Evolutionary conservation across 2,888 invertebrate species (phyloP), one percentile per base, ranked within the genome.

Genomic region (Gortyna flavago): DNA sequence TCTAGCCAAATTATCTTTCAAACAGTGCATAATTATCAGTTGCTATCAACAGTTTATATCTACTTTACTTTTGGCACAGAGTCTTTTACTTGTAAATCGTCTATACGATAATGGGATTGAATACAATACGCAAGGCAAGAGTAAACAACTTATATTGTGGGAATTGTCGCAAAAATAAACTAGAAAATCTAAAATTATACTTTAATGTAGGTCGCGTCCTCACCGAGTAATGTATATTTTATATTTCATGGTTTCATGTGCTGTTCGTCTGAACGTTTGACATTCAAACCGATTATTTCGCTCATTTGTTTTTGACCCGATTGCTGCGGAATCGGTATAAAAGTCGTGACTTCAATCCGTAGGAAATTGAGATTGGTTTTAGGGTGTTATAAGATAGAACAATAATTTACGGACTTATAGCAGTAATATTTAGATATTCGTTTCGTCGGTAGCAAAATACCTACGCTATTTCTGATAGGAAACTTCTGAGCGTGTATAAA

Each of bases 121-220:
- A n/a, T 66, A 66, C 13, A 66, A 59, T 41, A 48, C 8, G 21
- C 21, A 21, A 16, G 11, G 6, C 1, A 16, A 18, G 32, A 16
- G 82, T 67, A 82, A 83, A 86, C 78, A 78, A 72, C 87, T 64
- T 51, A 57, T 44, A 29, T 41, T 77, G 44, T 54, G 9, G 29
- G 73, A 75, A 76, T 76, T 85, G 87, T 87, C 73, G 13, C 73
- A 6, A 87, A 80, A 85, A 85, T 85, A 80, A 80, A 85, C 76
- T 51, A 70, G 65, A 64, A 80, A 67, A 61, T 85, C 77, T 87
- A 80, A 87, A 85, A 77, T 75, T 81, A 74, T n/a, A 77, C 51
- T 67, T 76, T 70, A 48, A 85, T 75, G 73, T 87, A 66, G 87
- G 85, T 81, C 87, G 32, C 35, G 87, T 87, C 85, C 81, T 76